These are phyloP conservation scores for Eupsilia transversa DNA, from an alignment of 2,888 invertebrate species.

Conservation along the genomic window DNA sequence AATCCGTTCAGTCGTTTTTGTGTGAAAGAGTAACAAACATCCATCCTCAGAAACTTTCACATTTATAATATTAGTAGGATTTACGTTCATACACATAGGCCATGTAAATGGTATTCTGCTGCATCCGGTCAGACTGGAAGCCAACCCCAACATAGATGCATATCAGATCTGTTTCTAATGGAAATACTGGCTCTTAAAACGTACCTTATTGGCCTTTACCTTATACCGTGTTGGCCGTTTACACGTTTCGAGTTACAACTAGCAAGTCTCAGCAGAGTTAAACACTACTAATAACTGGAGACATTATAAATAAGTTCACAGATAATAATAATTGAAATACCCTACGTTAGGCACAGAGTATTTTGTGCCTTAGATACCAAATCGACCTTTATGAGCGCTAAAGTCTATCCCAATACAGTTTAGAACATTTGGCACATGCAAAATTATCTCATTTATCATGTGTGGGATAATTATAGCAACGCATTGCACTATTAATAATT, in stretches of 20 bases:
- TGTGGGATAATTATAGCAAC: conserved; percentile 20
- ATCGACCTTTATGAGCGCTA: not conserved
- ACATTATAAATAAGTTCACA: not conserved
- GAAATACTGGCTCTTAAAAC: not conserved
- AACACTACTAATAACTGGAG: not conserved
- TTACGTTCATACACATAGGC: too few species aligned
- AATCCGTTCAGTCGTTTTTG: too few species aligned
- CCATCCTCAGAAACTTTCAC: too few species aligned
- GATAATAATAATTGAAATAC: too few species aligned
- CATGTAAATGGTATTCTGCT: not conserved
- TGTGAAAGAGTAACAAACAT: too few species aligned
- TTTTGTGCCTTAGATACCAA: too few species aligned
- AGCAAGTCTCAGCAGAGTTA: not conserved
- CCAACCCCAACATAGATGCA: not conserved
- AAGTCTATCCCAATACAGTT: conserved; percentile 3
- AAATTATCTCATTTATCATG: conserved; percentile 5
- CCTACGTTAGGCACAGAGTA: too few species aligned
- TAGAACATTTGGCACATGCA: conserved; percentile 16
- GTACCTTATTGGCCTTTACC: too few species aligned
- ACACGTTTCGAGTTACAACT: not conserved
- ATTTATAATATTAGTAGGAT: too few species aligned
- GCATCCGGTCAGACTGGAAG: not conserved
- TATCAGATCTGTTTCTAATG: not conserved
- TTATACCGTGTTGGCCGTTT: not conserved
- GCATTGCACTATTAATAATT: conserved; percentile 23